A percentile compares a stretch with the other conserved stretches of the same genome.
phyloP scores from a whole-genome alignment of 64 coral and sea anemone species.

The Stylophora pistillata region DNA sequence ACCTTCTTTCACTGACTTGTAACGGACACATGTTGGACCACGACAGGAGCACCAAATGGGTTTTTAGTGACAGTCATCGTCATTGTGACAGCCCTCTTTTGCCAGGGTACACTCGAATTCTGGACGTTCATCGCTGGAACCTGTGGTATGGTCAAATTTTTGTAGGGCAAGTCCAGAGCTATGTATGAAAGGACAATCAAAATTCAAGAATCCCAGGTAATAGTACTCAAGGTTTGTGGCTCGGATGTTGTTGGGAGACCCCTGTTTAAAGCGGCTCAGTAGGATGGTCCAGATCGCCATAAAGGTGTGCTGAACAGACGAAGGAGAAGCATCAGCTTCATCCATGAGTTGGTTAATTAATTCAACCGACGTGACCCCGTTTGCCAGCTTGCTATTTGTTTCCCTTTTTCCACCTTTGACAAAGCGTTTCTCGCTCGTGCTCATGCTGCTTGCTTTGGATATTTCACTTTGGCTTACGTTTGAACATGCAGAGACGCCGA shows the following conservation, averaged over 20 bases:
- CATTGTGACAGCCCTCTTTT: conserved; percentile 31
- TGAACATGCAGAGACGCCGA: conserved; percentile 27
- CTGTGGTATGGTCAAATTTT: conserved; percentile 34
- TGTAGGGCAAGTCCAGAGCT: conserved; percentile 15
- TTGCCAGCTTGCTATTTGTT: conserved; percentile 9
- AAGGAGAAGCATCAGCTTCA: conserved; percentile 8
- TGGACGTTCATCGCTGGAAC: neutral
- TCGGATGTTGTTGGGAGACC: neutral
- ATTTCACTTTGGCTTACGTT: conserved; percentile 40
- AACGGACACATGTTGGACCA: conserved; percentile 27
- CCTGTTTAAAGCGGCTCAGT: neutral
- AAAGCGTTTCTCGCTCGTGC: conserved; percentile 19
- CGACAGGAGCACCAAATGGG: conserved; percentile 15
- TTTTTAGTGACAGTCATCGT: conserved; percentile 15
- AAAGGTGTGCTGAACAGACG: conserved; percentile 35
- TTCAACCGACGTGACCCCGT: conserved; percentile 2
- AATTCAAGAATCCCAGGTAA: conserved; percentile 42
- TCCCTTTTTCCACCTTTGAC: conserved; percentile 41
- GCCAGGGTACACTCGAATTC: conserved; percentile 45
- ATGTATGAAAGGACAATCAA: neutral
- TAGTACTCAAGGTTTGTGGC: conserved; percentile 37
- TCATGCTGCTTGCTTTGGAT: neutral
- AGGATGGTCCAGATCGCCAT: conserved; percentile 50
- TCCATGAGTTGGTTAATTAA: conserved; percentile 44
- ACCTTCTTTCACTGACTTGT: neutral